Evolutionary conservation across 2,113 vertebrate species (phyloP), one percentile per base, ranked within the genome.

Genomic region (Chroicocephalus ridibundus): DNA sequence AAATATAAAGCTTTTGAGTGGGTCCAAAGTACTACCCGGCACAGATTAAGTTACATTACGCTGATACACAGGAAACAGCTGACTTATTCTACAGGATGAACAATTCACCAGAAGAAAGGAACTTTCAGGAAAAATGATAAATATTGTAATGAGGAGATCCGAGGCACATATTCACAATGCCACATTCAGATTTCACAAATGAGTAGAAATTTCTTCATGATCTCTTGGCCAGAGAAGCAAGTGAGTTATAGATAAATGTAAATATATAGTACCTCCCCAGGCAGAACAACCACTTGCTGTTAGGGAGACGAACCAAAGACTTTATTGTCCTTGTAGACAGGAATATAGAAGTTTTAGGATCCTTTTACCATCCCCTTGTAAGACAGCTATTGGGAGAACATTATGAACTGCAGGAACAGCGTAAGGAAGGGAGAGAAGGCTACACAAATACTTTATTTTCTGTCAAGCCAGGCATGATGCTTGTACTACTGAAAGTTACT

Each of bases 71-170:
- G 96, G 96, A 97, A 97, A 96, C 94, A 82, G 81, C 96, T 94
- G 91, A 93, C 90, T 95, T 92, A 93, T 90, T 96, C 84, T 93
- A 82, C 90, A 96, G 95, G 95, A 97, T 90, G 92, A 94, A 96
- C 94, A 96, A 95, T 87, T 61, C 93, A 93, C 93, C 81, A 94
- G 95, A 95, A 94, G 90, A 96, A 96, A 97, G 93, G 27, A 95
- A 96, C 94, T 91, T 94, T 90, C 93, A 96, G 84, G 84, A 82
- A 96, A 96, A 96, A 97, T 94, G 91, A 96, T 95, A 96, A 95
- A 94, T 91, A 95, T 46, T 95, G 84, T 91, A 94, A 96, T 82
- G 91, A 96, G 94, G 89, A 96, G 96, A 94, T 96, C 90, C 22
- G 17, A 96, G 87, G 93, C 83, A 93, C 86, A 84, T 87, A 94